phyloP scores from a whole-genome alignment of 2,113 vertebrate species.

The Oceanites oceanicus region DNA sequence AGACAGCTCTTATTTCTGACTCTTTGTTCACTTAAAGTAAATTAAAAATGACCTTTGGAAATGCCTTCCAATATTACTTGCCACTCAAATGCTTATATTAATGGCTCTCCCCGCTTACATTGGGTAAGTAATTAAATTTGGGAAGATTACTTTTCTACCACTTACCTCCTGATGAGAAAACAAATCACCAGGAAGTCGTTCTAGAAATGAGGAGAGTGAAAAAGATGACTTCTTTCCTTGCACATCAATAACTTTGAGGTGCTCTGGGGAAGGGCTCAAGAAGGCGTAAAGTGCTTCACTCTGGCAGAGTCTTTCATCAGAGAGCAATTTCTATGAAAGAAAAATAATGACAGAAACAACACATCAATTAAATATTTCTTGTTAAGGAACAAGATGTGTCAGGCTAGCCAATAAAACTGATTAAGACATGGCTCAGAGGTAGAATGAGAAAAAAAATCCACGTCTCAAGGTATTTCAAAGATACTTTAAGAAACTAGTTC shows the following conservation, averaged over 20 bases:
- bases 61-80: neutral
- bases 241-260: conserved; percentile 92
- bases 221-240: conserved; percentile 93
- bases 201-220: conserved; percentile 94
- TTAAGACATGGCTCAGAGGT: neutral
- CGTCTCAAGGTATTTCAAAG: neutral
- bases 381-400: neutral
- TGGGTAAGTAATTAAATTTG: neutral
- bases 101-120: neutral
- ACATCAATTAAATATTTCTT: neutral
- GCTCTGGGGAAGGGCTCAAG: conserved; percentile 94
- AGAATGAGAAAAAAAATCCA: neutral
- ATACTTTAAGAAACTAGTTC: neutral
- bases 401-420: neutral
- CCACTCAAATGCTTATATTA: neutral
- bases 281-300: conserved; percentile 98
- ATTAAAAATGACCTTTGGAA: neutral
- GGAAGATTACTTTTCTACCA: neutral
- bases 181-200: conserved; percentile 94
- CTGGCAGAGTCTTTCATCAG: conserved; percentile 93
- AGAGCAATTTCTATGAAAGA: conserved; percentile 84
- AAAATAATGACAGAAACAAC: conserved; percentile 1
- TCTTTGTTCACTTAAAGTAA: neutral
- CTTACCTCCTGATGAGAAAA: conserved; percentile 96
- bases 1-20: neutral